Conservation (phyloP, 2,888 invertebrate species). For the Ichneumon xanthorius region DNA sequence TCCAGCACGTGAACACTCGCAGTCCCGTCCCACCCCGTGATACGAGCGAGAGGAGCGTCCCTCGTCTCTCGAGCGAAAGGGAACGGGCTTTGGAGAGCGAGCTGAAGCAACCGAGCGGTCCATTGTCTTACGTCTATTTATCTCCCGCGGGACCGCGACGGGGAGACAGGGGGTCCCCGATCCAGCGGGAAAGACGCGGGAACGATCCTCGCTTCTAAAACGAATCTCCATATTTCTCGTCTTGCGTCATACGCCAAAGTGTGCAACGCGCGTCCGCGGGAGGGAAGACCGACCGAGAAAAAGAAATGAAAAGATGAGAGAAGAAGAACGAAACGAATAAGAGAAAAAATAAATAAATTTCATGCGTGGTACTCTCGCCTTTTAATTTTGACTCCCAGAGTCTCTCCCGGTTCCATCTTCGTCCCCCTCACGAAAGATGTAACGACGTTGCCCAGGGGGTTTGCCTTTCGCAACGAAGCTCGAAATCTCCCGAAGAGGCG, state of each 20-base stretch:
- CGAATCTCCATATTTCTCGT: constrained; percentile 57
- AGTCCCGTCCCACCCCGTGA: constrained; percentile 70
- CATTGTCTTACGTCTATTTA: constrained; percentile 82
- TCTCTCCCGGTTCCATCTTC: constrained; percentile 26
- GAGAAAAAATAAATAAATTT: constrained; percentile 15
- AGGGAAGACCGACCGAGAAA: constrained; percentile 14
- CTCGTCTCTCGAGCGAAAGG: constrained; percentile 11
- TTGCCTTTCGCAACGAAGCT: constrained; percentile 63
- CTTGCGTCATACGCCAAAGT: constrained; percentile 46
- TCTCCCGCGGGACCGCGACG: constrained; percentile 70
- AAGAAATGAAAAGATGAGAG: neutral
- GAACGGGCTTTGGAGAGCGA: constrained; percentile 38
- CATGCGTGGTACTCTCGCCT: constrained; percentile 51
- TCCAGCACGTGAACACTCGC: constrained; percentile 76
- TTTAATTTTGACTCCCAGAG: constrained; percentile 63
- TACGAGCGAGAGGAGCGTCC: constrained; percentile 30
- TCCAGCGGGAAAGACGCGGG: constrained; percentile 29
- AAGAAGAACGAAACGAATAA: constrained; percentile 25
- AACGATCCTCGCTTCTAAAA: constrained; percentile 61
- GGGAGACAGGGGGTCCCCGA: constrained; percentile 32
- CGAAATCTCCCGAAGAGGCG: constrained; percentile 62
- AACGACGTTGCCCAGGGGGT: constrained; percentile 53
- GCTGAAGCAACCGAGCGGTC: constrained; percentile 63
- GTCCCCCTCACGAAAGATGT: constrained; percentile 33
- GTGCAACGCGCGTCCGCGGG: constrained; percentile 13